These are phyloP conservation scores for Malacoraja senta DNA, from an alignment of 2,797 vertebrate genomes.

Conservation along the genomic window DNA sequence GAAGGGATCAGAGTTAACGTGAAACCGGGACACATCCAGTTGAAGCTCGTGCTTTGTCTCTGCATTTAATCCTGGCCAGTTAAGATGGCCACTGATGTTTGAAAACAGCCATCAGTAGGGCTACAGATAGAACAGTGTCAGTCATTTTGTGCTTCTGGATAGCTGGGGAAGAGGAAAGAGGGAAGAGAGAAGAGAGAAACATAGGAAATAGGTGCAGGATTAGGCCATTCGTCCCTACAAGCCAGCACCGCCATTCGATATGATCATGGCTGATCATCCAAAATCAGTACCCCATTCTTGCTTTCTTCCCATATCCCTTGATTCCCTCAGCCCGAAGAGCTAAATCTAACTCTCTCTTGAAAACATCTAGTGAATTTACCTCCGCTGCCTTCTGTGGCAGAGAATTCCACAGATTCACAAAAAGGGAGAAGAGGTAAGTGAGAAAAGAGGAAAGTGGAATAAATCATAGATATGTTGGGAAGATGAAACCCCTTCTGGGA, in stretches of 20 bases:
- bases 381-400: too few relatives aligned
- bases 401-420: too few relatives aligned
- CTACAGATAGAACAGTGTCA: not conserved
- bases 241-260: too few relatives aligned
- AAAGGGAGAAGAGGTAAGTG: too few relatives aligned
- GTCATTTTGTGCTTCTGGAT: not conserved
- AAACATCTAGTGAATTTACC: too few relatives aligned
- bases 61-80: not conserved
- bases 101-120: not conserved
- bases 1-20: not conserved
- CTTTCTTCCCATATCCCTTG: too few relatives aligned
- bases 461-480: not conserved
- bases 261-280: too few relatives aligned
- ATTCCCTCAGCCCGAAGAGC: too few relatives aligned
- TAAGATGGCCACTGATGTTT: not conserved
- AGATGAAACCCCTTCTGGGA: slow-evolving; percentile 8
- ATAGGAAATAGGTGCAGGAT: too few relatives aligned
- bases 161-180: not conserved
- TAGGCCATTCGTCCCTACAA: too few relatives aligned
- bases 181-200: not conserved
- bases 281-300: too few relatives aligned
- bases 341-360: too few relatives aligned
- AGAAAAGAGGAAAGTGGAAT: not conserved
- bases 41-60: not conserved
- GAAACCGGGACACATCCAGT: not conserved